These are phyloP conservation scores for Micrastur ruficollis DNA, from an alignment of 2,797 vertebrate genomes.

Conservation along the genomic window DNA sequence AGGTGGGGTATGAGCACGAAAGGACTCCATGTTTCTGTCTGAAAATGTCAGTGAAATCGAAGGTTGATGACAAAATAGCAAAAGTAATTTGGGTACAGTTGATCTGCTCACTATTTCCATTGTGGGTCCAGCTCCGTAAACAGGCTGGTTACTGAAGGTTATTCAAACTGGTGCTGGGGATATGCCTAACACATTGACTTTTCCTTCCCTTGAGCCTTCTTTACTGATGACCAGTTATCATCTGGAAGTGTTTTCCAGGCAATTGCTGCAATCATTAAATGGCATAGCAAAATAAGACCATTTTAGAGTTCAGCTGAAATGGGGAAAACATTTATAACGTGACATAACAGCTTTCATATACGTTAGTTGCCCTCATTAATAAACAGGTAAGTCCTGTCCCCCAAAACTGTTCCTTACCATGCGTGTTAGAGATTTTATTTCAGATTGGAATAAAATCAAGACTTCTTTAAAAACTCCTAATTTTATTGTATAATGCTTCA, in stretches of 20 bases:
- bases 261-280: background rate
- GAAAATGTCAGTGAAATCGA: background rate
- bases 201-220: background rate
- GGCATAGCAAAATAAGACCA: background rate
- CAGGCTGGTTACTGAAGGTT: background rate
- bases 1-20: fast-evolving
- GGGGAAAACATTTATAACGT: background rate
- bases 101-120: fast-evolving
- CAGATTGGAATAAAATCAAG: background rate
- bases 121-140: background rate
- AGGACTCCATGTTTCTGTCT: background rate
- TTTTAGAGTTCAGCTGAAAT: background rate
- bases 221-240: background rate
- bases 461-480: background rate
- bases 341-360: background rate
- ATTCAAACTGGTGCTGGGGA: background rate
- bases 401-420: background rate
- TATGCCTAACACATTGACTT: background rate
- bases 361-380: background rate
- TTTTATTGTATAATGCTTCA: background rate
- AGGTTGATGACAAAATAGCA: background rate
- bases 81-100: background rate
- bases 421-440: background rate
- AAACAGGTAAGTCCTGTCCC: background rate
- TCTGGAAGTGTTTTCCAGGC: background rate